Conservation (phyloP, 2,797 vertebrate species). For the Denticeps clupeoides region DNA sequence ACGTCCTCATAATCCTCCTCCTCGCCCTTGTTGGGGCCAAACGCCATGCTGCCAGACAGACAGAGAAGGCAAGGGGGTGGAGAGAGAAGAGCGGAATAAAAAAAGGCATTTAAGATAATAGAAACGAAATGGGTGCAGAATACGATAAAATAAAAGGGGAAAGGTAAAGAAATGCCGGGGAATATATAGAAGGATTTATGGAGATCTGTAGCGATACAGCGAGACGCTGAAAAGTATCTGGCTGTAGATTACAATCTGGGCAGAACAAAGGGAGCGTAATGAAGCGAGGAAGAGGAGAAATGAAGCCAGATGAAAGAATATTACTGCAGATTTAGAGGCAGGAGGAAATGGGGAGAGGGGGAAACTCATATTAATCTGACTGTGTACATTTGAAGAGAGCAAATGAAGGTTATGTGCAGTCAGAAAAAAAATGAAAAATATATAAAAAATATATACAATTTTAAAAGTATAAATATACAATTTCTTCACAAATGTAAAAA, state of each 20-base stretch:
- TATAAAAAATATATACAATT: too few relatives aligned
- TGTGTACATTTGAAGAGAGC: background rate
- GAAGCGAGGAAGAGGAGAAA: background rate
- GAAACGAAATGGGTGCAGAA: too few relatives aligned
- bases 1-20: conserved; percentile 92
- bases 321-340: too few relatives aligned
- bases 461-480: too few relatives aligned
- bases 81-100: background rate
- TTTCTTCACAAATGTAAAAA: too few relatives aligned
- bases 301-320: too few relatives aligned
- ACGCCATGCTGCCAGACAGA: conserved; percentile 36
- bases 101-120: background rate
- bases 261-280: background rate
- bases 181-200: too few relatives aligned
- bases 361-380: background rate
- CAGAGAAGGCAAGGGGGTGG: conserved; percentile 7
- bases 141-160: too few relatives aligned
- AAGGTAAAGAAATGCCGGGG: too few relatives aligned
- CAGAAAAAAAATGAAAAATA: background rate
- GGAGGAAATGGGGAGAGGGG: too few relatives aligned
- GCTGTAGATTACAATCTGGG: too few relatives aligned
- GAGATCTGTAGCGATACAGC: background rate
- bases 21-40: conserved; percentile 74
- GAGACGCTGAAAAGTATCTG: background rate
- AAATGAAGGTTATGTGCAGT: background rate